Evolutionary conservation across 2,797 vertebrate species (phyloP), one percentile per base, ranked within the genome.

Genomic region (Perodicticus potto): DNA sequence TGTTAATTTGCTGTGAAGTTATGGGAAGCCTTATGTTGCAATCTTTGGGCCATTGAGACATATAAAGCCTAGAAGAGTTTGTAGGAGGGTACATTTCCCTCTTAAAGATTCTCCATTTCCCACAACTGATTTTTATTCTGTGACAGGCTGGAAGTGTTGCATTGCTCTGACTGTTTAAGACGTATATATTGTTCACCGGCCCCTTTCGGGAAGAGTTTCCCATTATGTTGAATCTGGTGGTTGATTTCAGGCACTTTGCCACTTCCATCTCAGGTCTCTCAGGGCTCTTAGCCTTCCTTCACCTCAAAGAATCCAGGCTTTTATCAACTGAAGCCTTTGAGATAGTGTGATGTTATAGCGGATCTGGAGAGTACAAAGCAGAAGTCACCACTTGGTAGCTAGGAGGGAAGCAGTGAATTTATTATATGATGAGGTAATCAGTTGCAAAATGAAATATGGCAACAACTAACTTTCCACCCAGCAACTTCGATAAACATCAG

Each of bases 1-100:
- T 96, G 69, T 96, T 97, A 82, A 93, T 98, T 98, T 98, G 86
- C 65, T 8, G 81, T 67, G 94, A 97, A 95, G 97, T 95, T 84
- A 63, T 40, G 97, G 97, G 97, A 95, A 97, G 97, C 96, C 93
- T 87, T 61, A 20, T 25, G 94, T 73, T 32, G 90, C 96, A 97
- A 96, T 92, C 95, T 96, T 97, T 92, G 97, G 96, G 84, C 94
- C 92, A 34, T 92, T 2, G 77, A 96, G 96, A 96, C 74, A 32
- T 1, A 63, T 32, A 89, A 93, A 97, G 96, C 86, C 98, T 98
- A 97, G 96, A 37, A 97, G 96, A 37, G 91, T 98, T 97, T 27
- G 89, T 97, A 94, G 96, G 94, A 74, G 95, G 94, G 81, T 84
- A 96, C 97, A 97, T 98, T 96, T 94, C 87, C 84, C 69, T 95